Evolutionary conservation across 2,888 invertebrate genomes (phyloP), one percentile per base, ranked within the genome.

Genomic region (Drosophila suboccidentalis): DNA sequence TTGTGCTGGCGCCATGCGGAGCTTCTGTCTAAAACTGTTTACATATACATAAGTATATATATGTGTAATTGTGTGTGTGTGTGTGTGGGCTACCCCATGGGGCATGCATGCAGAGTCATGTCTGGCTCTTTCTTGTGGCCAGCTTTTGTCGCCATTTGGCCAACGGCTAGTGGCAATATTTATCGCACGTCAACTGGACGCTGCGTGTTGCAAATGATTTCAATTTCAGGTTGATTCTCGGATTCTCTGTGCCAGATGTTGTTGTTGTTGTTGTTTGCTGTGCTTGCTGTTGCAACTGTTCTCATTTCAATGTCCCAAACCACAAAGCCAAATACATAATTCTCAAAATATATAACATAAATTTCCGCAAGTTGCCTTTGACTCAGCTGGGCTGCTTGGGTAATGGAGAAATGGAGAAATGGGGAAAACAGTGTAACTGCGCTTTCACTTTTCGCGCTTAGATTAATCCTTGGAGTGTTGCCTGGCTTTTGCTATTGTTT

Each of bases 391-490:
- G 34, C 22, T 22, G 34, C 6, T 22, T 15, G 36, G 44, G 44
- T 36, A 57, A 26, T 36, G 11, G 13, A 38, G n/a, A 44, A 57
- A 26, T 36, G 11, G 13, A 38, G n/a, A 38, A 22, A 38, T 39
- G 44, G 34, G 11, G 32, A 26, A 47, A 51, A 85, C 69, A 43
- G 65, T 65, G 69, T 51, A 67, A 50, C 61, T 59, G 59, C 44
- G 78, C 75, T 88, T 86, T 86, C 83, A 80, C 82, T 84, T 80
- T 89, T 77, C 74, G 69, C 76, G 71, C 59, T 75, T 60, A 85
- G 87, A 87, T 87, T 82, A 87, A 87, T 87, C 87, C 87, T 79
- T 72, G 26, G 83, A 78, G 82, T 74, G 66, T 65, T 81, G 66
- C 63, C 22, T 50, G 26, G 57, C 55, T 5, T 26, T 26, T 26